Evolutionary conservation across 1,140 invertebrate genomes (phyloP).

Genomic region (Drosophila sturtevanti): DNA sequence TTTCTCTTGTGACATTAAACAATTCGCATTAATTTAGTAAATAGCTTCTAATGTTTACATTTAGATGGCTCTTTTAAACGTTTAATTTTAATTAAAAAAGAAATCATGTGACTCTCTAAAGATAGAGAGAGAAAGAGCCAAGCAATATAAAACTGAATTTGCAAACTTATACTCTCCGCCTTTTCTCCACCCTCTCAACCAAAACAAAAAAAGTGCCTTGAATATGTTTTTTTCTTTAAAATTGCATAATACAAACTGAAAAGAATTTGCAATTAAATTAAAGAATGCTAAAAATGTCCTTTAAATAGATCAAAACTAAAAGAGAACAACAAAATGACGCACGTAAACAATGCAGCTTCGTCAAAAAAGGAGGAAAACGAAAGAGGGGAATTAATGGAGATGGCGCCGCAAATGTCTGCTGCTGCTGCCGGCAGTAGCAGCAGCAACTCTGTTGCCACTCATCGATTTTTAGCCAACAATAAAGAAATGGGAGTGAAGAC

Average conservation of each 20-base stretch:
- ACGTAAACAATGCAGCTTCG: slow-evolving; percentile 64
- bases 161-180: slow-evolving; percentile 13
- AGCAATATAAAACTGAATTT: slow-evolving; percentile 12
- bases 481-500: slow-evolving; percentile 1
- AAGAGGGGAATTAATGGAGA: slow-evolving; percentile 6
- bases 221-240: slow-evolving; percentile 48
- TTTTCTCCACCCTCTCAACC: slow-evolving; percentile 12
- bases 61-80: background rate
- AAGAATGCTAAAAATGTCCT: slow-evolving; percentile 32
- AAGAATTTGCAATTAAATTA: slow-evolving; percentile 38
- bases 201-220: slow-evolving; percentile 59
- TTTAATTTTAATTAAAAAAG: slow-evolving; percentile 13
- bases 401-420: slow-evolving; percentile 24
- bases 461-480: slow-evolving; percentile 67
- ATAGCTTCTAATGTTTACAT: slow-evolving; percentile 63
- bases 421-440: slow-evolving; percentile 59
- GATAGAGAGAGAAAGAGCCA: slow-evolving; percentile 5
- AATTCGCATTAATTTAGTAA: slow-evolving; percentile 72
- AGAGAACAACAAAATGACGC: slow-evolving; percentile 57
- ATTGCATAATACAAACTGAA: slow-evolving; percentile 64
- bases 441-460: slow-evolving; percentile 6
- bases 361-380: background rate
- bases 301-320: slow-evolving; percentile 40
- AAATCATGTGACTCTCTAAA: slow-evolving; percentile 56
- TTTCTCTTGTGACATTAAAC: slow-evolving; percentile 65